phyloP scores from a whole-genome alignment of 2,888 invertebrate species.

The Campaea margaritaria region DNA sequence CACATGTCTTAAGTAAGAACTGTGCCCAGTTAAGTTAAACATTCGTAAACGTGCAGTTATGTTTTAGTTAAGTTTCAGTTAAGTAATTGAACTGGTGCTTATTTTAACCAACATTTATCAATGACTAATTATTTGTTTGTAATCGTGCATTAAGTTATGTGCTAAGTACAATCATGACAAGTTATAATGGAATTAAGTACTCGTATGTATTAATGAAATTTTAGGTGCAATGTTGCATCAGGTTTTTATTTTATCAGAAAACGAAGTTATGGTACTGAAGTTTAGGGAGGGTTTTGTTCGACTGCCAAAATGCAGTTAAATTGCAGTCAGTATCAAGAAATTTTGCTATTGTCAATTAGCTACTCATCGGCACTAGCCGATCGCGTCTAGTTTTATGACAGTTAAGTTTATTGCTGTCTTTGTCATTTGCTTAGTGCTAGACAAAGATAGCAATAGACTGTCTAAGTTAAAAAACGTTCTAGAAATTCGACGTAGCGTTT shows the following conservation, averaged over 20 bases:
- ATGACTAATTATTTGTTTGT: constrained; percentile 52
- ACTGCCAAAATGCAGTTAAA: neutral
- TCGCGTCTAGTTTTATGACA: no score
- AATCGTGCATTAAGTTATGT: constrained; percentile 41
- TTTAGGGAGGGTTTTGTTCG: neutral
- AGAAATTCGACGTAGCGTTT: no score
- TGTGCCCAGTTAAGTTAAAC: constrained; percentile 13
- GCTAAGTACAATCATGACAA: constrained; percentile 52
- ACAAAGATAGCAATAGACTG: no score
- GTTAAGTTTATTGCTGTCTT: no score
- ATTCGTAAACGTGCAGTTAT: constrained; percentile 13
- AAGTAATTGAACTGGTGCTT: constrained; percentile 54
- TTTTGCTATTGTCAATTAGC: no score
- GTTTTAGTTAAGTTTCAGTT: constrained; percentile 42
- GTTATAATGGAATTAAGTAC: constrained; percentile 14
- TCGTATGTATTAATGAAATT: constrained; percentile 34
- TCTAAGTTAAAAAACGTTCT: no score
- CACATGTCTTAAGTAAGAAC: constrained; percentile 17
- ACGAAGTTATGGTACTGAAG: neutral
- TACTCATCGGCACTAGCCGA: no score
- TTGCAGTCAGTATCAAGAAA: neutral
- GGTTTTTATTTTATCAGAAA: neutral
- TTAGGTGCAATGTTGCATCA: neutral
- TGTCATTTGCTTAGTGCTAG: no score
- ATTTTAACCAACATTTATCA: constrained; percentile 44